Conservation (phyloP, 2,797 vertebrate genomes). For the Gymnothorax reevesii region DNA sequence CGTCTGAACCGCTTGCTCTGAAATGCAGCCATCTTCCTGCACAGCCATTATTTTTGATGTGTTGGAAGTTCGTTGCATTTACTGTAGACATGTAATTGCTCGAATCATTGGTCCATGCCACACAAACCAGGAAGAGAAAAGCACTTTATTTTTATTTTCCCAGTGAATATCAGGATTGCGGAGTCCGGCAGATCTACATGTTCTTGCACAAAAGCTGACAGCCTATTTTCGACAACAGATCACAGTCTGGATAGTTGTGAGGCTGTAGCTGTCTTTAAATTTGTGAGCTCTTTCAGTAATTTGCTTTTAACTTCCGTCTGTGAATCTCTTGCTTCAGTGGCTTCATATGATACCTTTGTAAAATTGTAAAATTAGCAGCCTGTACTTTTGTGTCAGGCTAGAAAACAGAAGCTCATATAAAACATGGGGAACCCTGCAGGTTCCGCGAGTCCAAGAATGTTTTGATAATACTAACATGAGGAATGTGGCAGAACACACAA, state of each 20-base stretch:
- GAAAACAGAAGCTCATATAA: background rate
- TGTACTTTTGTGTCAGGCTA: background rate
- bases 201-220: background rate
- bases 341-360: no score
- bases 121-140: background rate
- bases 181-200: no score
- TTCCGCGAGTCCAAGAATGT: no score
- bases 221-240: background rate
- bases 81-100: slow-evolving; percentile 2
- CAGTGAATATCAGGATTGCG: background rate
- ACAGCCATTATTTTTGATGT: slow-evolving; percentile 1
- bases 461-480: no score
- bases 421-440: background rate
- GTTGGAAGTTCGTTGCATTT: background rate
- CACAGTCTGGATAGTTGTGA: background rate
- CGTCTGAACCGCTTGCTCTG: background rate
- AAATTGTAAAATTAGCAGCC: no score
- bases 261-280: background rate
- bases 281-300: background rate
- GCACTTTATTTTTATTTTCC: background rate
- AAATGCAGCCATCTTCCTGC: background rate
- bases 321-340: no score
- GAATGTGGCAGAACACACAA: no score
- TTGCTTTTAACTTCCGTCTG: background rate
- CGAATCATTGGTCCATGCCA: background rate